These are phyloP conservation scores for Ciconia nigra DNA, from an alignment of 2,797 vertebrate species.

Conservation along the genomic window DNA sequence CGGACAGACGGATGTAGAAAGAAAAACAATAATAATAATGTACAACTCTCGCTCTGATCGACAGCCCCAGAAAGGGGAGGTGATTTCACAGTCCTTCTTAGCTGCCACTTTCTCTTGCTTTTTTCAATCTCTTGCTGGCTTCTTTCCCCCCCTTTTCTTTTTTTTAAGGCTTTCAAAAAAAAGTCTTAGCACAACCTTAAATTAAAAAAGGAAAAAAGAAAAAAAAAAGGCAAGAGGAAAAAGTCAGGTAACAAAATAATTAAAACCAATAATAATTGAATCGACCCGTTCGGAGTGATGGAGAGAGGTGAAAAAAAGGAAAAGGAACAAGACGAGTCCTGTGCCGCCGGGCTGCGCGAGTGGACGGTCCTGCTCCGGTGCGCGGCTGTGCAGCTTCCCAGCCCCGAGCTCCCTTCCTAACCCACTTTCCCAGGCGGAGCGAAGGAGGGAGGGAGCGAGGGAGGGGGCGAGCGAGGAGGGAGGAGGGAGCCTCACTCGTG, in stretches of 20 bases:
- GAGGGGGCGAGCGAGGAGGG: not conserved
- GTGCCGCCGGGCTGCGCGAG: not conserved
- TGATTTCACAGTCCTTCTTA: conserved; percentile 47
- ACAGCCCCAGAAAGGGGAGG: conserved; percentile 39
- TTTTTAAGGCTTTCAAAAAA: not conserved
- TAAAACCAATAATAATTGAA: not conserved
- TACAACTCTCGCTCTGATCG: conserved; percentile 43
- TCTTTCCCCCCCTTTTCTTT: not conserved
- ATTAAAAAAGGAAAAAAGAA: not conserved
- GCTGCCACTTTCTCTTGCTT: conserved; percentile 67
- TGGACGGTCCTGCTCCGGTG: conserved; percentile 61
- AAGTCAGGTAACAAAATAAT: conserved; percentile 14
- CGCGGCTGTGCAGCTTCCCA: conserved; percentile 54
- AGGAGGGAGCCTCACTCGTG: not conserved
- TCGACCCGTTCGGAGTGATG: conserved; percentile 8
- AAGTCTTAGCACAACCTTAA: conserved; percentile 19
- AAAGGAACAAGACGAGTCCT: not conserved
- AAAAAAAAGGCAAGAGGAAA: not conserved
- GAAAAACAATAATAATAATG: conserved; percentile 35
- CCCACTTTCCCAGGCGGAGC: conserved; percentile 79
- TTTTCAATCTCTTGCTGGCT: conserved; percentile 34
- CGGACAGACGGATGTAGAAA: not conserved
- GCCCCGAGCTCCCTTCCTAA: conserved; percentile 71
- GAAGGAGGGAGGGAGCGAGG: conserved; percentile 1
- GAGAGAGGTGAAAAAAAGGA: not conserved